Conservation (phyloP, 2,888 invertebrate genomes). For the Melikaiella ostensackeni region DNA sequence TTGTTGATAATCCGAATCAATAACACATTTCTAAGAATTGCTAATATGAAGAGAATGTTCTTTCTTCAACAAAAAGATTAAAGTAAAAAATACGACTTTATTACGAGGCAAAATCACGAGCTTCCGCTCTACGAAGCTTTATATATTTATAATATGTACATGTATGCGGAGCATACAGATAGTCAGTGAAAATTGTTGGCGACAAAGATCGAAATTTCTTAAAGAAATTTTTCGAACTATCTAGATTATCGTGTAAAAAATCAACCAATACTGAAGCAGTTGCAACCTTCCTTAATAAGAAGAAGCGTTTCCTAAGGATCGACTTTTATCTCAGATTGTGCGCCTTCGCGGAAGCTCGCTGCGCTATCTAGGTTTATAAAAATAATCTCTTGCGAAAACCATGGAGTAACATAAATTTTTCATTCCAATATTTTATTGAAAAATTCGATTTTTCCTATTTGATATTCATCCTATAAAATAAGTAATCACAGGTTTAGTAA, state of each 20-base stretch:
- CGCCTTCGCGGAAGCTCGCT: conserved; percentile 51
- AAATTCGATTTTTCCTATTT: neutral
- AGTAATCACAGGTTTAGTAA: too few relatives aligned
- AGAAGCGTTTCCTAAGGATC: neutral
- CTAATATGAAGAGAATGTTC: too few relatives aligned
- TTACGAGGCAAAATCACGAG: conserved; percentile 44
- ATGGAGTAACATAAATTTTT: conserved; percentile 22
- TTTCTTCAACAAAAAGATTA: too few relatives aligned
- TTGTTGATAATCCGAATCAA: too few relatives aligned
- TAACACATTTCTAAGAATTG: too few relatives aligned
- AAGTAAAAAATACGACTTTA: conserved; percentile 40
- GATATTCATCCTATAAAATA: too few relatives aligned
- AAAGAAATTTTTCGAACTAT: conserved; percentile 9
- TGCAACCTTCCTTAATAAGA: neutral
- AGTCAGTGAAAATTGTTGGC: conserved; percentile 30
- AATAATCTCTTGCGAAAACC: conserved; percentile 43
- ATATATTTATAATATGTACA: conserved; percentile 31
- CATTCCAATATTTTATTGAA: neutral
- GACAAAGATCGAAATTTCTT: conserved; percentile 19
- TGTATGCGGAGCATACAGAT: conserved; percentile 35
- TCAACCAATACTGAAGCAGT: conserved; percentile 31
- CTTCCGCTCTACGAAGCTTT: conserved; percentile 31
- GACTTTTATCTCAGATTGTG: conserved; percentile 31
- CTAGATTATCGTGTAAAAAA: conserved; percentile 20
- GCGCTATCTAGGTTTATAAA: conserved; percentile 45